Base-by-base conservation (phyloP, 2,797 vertebrate genomes). In the Hybognathus amarus region DNA sequence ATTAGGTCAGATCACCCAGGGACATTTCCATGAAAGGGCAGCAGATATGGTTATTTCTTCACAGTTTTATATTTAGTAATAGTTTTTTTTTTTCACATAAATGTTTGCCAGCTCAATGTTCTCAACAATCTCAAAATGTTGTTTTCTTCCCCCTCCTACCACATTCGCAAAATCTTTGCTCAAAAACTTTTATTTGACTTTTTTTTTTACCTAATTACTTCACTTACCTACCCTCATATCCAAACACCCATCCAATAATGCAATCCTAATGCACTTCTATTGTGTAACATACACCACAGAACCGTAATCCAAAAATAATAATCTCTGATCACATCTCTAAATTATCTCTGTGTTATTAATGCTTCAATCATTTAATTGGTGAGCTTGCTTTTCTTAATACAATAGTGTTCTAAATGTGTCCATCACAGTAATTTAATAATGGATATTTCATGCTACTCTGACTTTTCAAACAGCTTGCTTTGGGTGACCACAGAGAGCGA, bases 391-490 rank as follows among this genome's bases (percentile, higher is more conserved):
- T 92, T 92, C 92, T 93, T 94, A 95, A 95, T 95, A 93, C 93
- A 93, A 93, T 93, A 90, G 91, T 92, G 90, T 92, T 94, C 93
- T 93, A 92, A 94, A 95, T 93, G 92, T 94, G 93, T 94, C 92
- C 88, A 87, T 94, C 92, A 90, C 91, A 88, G 93, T 95, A 94
- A 95, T 95, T 94, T 95, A 94, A 95, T 95, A 95, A 95, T 92
- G 89, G 91, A 92, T 92, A 93, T 94, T 95, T 95, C 93, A 94
- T 95, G 88, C 90, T 94, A 88, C 92, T 94, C 92, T 94, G 91
- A 92, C 90, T 95, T 91, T 91, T 86, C 79, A 94, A 94, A 91
- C 91, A 93, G 84, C 91, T 87, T 92, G 87, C 92, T 89, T 83
- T 87, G 91, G 92, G 92, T 90, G 92, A 92, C 94, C 90, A 89